Evolutionary conservation across 2,113 vertebrate species (phyloP).

Genomic region (Sigmodon hispidus): DNA sequence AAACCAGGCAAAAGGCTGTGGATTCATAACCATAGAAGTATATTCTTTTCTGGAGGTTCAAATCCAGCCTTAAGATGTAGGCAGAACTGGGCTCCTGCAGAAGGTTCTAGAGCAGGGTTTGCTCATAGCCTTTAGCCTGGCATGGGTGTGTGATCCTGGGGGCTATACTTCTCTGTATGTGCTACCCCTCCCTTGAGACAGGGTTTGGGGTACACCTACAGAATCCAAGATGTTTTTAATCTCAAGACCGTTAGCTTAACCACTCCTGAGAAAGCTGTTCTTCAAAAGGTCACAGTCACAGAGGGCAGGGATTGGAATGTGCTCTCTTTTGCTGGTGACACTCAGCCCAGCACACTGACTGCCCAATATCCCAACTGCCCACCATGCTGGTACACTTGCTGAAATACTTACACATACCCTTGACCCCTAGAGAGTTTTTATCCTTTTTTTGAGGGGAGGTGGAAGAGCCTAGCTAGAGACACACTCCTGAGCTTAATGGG

Average conservation of each 20-base stretch:
- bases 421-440: not conserved
- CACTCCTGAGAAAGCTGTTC: not conserved
- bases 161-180: not conserved
- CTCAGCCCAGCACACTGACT: fast-evolving
- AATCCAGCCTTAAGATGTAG: not conserved
- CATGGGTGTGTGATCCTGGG: not conserved
- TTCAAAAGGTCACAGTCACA: not conserved
- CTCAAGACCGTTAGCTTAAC: not conserved
- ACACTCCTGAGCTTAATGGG: not conserved
- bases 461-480: not conserved
- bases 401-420: fast-evolving
- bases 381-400: too few relatives aligned
- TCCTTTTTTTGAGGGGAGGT: too few relatives aligned
- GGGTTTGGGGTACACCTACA: fast-evolving
- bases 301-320: not conserved
- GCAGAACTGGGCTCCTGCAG: fast-evolving
- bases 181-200: not conserved
- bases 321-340: not conserved
- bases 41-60: not conserved
- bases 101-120: not conserved
- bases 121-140: not conserved
- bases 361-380: fast-evolving
- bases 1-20: not conserved
- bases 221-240: too few relatives aligned
- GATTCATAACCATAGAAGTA: not conserved